phyloP scores from a whole-genome alignment of 2,797 vertebrate species.

The Pitangus sulphuratus region DNA sequence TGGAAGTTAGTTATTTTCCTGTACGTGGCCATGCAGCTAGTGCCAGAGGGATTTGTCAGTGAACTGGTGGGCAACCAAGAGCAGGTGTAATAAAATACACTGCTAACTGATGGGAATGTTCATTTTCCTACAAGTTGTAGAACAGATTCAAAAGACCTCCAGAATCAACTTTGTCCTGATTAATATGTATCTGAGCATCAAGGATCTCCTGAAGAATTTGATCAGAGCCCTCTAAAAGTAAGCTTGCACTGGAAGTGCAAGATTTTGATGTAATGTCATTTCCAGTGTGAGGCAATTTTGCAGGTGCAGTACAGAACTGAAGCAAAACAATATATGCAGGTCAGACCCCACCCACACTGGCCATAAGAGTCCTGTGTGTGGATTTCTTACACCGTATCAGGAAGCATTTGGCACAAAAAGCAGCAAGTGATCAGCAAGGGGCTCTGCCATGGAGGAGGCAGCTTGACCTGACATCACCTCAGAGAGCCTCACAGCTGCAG shows the following conservation, averaged over 20 bases:
- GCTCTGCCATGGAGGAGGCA: neutral
- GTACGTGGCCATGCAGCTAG: neutral
- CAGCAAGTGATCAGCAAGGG: neutral
- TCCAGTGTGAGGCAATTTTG: neutral
- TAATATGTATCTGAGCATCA: neutral
- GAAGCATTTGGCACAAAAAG: neutral
- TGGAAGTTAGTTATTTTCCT: neutral
- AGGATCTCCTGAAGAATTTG: neutral
- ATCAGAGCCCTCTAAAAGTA: neutral
- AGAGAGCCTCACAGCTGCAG: slow-evolving; percentile 59
- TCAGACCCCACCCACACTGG: neutral
- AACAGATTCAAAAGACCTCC: neutral
- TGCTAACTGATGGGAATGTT: neutral
- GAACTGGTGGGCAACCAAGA: neutral
- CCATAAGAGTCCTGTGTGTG: neutral
- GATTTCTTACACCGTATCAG: neutral
- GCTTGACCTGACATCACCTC: slow-evolving; percentile 63
- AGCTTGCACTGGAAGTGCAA: neutral
- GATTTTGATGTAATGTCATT: neutral
- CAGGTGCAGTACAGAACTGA: neutral
- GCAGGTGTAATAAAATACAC: neutral
- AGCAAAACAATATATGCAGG: neutral
- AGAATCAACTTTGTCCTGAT: neutral
- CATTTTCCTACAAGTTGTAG: neutral
- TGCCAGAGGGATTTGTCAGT: fast-evolving